A percentile compares a stretch with the other conserved stretches of the same genome.
Evolutionary conservation across 2,888 invertebrate genomes (phyloP).

Genomic region (Lumbricus terrestris): DNA sequence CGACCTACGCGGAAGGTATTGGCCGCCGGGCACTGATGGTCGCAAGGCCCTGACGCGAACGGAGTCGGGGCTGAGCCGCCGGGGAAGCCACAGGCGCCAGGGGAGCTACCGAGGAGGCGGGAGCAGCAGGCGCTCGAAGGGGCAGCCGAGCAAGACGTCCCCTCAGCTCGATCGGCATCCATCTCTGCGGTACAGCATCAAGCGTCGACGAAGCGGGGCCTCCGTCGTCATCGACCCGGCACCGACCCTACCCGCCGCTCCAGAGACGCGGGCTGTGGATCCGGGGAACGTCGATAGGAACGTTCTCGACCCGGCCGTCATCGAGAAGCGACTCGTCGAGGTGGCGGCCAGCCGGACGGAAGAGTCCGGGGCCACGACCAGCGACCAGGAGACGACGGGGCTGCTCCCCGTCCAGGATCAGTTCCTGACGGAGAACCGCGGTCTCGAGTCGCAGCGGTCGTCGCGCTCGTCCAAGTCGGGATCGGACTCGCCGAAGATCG

Average conservation of each 20-base stretch:
- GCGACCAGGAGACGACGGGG: neutral
- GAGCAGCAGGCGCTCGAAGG: neutral
- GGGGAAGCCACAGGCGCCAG: constrained; percentile 18
- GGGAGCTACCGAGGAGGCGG: neutral
- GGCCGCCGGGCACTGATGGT: neutral
- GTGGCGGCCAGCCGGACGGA: neutral
- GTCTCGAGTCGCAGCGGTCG: neutral
- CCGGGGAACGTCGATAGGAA: neutral
- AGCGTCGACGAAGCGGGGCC: neutral
- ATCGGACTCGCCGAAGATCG: constrained; percentile 12
- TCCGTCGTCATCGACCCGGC: neutral
- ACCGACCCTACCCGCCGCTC: neutral
- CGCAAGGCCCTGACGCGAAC: neutral
- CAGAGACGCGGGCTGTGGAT: neutral
- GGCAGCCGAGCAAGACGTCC: neutral
- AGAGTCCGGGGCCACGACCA: neutral
- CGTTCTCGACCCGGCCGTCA: neutral
- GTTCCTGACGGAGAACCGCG: constrained; percentile 5
- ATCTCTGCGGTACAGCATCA: constrained; percentile 15
- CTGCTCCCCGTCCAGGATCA: neutral
- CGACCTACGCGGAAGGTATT: neutral
- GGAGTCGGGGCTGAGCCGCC: neutral
- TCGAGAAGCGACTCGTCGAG: neutral
- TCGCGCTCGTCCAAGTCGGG: constrained; percentile 20
- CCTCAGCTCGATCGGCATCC: constrained; percentile 24